Evolutionary conservation across 1,140 invertebrate genomes (phyloP), one percentile per base, ranked within the genome.

Genomic region (Plutomurus gul): DNA sequence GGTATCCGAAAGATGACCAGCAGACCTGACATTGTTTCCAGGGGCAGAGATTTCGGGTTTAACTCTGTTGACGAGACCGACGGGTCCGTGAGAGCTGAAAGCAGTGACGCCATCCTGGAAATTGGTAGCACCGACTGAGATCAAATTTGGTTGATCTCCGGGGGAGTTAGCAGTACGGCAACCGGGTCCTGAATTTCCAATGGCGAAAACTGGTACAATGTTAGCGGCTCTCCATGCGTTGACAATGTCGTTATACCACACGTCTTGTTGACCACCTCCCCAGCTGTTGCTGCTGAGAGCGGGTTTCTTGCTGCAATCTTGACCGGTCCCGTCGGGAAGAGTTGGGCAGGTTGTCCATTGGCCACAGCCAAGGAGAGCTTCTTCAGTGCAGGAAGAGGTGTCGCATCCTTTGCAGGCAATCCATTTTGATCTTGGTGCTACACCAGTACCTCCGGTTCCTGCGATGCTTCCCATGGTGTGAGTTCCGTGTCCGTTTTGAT

Each of bases 11-110:
- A 27, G 5, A 49, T 78, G 33, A 37, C 49, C 74, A 6, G 77
- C 43, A 56, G 77, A 78, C 40, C 77, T 49, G 25, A 78, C 39
- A 22, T 78, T 73, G 16, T 74, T 39, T 74, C 77, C 77, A 20
- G 75, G 79, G 43, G 75, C 79, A 10, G 40, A 33, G 10, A 56
- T 2, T 30, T 80, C 79, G 16, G 79, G 79, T 30, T 80, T 80
- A 25, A 77, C 27, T n/a, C 30, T 25, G 16, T 0, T 4, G 27
- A 11, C 7, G 3, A 1, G 6, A 8, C 49, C 1, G 13, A 43
- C 30, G 5, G 78, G 78, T 40, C 79, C 79, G 36, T 39, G 40
- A 25, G 51, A 46, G 47, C n/a, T 27, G 72, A 74, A 74, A 27
- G 2, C 5, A 18, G 25, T 33, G 25, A 74, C 30, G 27, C 27